Evolutionary conservation across 2,113 vertebrate genomes (phyloP), one percentile per base, ranked within the genome.

Genomic region (Neogale vison): DNA sequence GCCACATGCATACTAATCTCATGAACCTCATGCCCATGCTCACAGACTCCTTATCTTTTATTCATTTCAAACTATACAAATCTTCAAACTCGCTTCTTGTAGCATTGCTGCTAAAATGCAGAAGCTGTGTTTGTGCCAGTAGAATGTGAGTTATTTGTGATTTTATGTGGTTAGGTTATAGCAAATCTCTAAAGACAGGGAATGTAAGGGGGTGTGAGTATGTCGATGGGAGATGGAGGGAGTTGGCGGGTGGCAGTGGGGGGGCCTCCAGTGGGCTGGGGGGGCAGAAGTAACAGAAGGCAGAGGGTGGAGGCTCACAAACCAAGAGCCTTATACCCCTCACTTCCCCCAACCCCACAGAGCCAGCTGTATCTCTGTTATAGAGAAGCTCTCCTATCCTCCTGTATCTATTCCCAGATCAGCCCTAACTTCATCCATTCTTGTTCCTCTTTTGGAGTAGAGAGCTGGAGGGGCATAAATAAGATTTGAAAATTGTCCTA

Each of bases 41-140:
- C 93, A 61, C 15, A 95, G 36, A 52, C 95, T 96, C 96, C 90
- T 98, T 92, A 97, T 96, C 97, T 96, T 97, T 83, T 95, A 96
- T 72, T 93, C 97, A 95, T 94, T 97, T 95, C 82, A 97, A 29
- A 96, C 94, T 82, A 57, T 34, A 96, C 12, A 97, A 86, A 95
- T 95, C 79, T 88, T 95, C 84, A 29, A 96, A 83, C 76, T 72
- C 9, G 55, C 55, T 95, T 93, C 74, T 84, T 87, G 34, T n/a
- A 85, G 4, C 21, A 74, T 72, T 90, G 63, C 55, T 18, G 61
- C n/a, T 50, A 63, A 88, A 74, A 86, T 88, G 72, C 63, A 95
- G 84, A 95, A 57, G 71, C 69, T 96, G 6, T 13, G 1, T 81
- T 92, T 55, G 52, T 83, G 67, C 67, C 42, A 36, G 50, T 81